Base-by-base conservation (phyloP, 2,888 invertebrate genomes). In the Lasius fuliginosus region DNA sequence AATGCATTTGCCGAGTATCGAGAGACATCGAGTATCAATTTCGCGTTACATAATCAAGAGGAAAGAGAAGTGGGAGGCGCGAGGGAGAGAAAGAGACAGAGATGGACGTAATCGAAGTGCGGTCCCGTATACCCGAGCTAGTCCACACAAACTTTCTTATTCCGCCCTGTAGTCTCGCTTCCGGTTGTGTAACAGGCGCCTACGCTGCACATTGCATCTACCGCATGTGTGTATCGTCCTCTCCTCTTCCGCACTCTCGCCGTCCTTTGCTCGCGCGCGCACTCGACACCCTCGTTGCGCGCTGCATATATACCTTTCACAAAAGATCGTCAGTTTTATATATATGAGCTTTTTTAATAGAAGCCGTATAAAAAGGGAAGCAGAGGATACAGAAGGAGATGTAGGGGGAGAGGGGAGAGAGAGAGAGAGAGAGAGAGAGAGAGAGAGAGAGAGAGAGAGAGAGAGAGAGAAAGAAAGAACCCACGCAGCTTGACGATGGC, bases 401-500 rank as follows among this genome's bases (percentile, higher is more conserved):
- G 23, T 23, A 23, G 23, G 23, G 23, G 23, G 58, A 23, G 9
- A 27, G 30, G 8, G 27, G 27, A 33, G 36, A 68, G 46, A 64
- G 23, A 84, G 40, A 60, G 87, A 79, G 23, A 23, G 23, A 0
- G 36, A 73, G 40, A 58, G 58, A 23, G 9, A 46, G 27, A 33
- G 36, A 68, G 46, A 64, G 23, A 84, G 40, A 60, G 87, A 79
- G 23, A 23, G 23, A 0, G 36, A 73, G 40, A 58, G 58, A 23
- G 9, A 27, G 30, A 9, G 30, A 60, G n/a, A 36, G 40, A 69
- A 36, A 64, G 23, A 85, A 40, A 60, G 87, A 79, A 87, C 82
- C 85, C 85, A 86, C 83, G 88, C 92, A 93, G 92, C 93, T 91
- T 92, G 91, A 89, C 87, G 91, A 88, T 87, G 88, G 82, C 86